Base-by-base conservation (phyloP, 2,888 invertebrate species). In the Tetragnatha montana region DNA sequence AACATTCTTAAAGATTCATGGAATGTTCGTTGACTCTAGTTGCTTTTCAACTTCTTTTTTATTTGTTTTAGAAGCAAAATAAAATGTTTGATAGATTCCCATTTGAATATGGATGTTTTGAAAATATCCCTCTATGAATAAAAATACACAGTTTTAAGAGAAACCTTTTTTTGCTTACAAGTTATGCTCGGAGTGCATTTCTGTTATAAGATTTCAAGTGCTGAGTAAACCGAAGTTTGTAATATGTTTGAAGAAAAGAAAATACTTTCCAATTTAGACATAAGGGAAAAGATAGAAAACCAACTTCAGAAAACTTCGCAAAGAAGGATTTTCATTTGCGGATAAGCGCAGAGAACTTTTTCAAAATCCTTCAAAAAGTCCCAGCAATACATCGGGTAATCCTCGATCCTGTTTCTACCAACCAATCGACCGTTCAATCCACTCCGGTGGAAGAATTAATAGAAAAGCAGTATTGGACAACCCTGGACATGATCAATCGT, bases 401-500 rank as follows among this genome's bases (percentile, higher is more conserved):
- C 81, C 81, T 19, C 47, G 35, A 21, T 35, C 47, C 49, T 70
- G 70, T 50, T 87, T 81, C 21, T 81, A 47, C 75, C 70, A 81
- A 76, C 35, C 81, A 76, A 19, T 14, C 79, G 79, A 50, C 21
- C 82, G 17, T 79, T 47, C 79, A 79, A 83, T 88, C 60, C 82
- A 78, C 76, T 76, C 50, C 50, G 79, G 79, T 71, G 79, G 79
- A 35, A 50, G 60, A 81, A 88, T 88, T 88, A 88, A 88, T 79
- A 78, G 83, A 88, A 87, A 88, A 88, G 78, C 79, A 22, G 35
- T 78, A 78, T 79, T 49, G 17, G 50, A 50, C 21, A 78, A 68
- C 47, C 21, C 71, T 47, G 71, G 81, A 88, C 78, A 83, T 76
- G 87, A 87, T 88, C 78, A 88, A 88, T 88, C 79, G 79, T 47